A percentile compares a stretch with the other conserved stretches of the same genome.
Conservation (phyloP, 2,113 vertebrate species). For the Campylomormyrus numenius region DNA sequence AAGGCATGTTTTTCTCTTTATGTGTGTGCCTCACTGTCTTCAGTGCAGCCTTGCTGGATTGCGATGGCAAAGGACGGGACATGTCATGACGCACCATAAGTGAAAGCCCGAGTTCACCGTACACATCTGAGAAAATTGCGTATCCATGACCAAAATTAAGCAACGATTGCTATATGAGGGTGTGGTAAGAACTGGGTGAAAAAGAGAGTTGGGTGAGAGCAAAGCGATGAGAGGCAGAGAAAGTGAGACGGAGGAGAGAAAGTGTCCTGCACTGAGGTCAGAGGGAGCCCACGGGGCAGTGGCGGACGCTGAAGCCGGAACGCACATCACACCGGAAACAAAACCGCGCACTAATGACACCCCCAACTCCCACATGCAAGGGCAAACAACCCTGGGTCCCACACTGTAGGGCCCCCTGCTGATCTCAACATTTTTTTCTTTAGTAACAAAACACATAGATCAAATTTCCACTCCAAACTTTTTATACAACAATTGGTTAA, state of each 20-base stretch:
- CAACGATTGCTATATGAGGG: neutral
- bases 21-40: slow-evolving; percentile 38
- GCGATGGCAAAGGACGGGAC: neutral
- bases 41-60: slow-evolving; percentile 32
- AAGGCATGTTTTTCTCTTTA: slow-evolving; percentile 29
- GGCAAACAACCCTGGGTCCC: neutral
- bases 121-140: neutral
- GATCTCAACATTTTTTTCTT: neutral
- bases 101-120: neutral
- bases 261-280: neutral
- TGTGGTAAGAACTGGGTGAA: too few relatives aligned
- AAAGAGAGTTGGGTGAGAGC: neutral
- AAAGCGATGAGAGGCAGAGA: neutral
- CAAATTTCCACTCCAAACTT: neutral
- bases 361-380: neutral
- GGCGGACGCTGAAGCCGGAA: neutral
- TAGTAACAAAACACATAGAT: neutral
- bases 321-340: neutral
- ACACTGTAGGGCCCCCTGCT: neutral
- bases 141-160: neutral
- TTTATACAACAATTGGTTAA: neutral
- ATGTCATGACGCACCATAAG: too few relatives aligned
- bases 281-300: neutral
- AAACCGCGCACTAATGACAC: neutral
- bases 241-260: neutral